phyloP scores from a whole-genome alignment of 2,888 invertebrate species.

The Pachymerium ferrugineum region DNA sequence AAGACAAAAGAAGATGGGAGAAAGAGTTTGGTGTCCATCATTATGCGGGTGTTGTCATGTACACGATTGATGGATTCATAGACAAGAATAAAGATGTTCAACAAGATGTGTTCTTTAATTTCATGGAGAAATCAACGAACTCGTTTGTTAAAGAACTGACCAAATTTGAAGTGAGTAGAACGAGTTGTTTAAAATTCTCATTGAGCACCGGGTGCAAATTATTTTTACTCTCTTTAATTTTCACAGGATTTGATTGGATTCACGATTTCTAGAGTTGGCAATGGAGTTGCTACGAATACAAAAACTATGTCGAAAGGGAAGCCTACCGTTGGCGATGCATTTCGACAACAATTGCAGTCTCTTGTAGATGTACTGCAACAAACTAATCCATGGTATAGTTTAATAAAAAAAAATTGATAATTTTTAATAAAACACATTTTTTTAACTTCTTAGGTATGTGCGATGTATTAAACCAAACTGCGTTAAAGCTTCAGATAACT shows the following conservation, averaged over 20 bases:
- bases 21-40: conserved; percentile 82
- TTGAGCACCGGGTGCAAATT: too few relatives aligned
- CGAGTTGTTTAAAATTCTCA: too few relatives aligned
- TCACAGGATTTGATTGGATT: conserved; percentile 53
- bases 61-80: conserved; percentile 74
- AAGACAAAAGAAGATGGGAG: conserved; percentile 81
- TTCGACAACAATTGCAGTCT: conserved; percentile 78
- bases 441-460: conserved; percentile 61
- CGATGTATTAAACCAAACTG: conserved; percentile 89
- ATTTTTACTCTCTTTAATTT: too few relatives aligned
- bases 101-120: conserved; percentile 86
- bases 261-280: conserved; percentile 48
- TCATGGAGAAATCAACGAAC: conserved; percentile 74
- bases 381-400: conserved; percentile 72
- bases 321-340: conserved; percentile 83
- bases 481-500: conserved; percentile 71
- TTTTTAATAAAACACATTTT: background rate
- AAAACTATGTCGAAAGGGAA: conserved; percentile 82
- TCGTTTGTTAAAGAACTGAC: conserved; percentile 73
- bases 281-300: conserved; percentile 58
- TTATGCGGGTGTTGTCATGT: conserved; percentile 80
- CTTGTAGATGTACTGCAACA: conserved; percentile 82
- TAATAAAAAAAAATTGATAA: background rate
- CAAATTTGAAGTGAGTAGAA: conserved; percentile 47
- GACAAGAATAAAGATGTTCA: conserved; percentile 90